These are phyloP conservation scores for Pseudorasbora parva DNA, from an alignment of 2,113 vertebrate genomes.

Conservation along the genomic window DNA sequence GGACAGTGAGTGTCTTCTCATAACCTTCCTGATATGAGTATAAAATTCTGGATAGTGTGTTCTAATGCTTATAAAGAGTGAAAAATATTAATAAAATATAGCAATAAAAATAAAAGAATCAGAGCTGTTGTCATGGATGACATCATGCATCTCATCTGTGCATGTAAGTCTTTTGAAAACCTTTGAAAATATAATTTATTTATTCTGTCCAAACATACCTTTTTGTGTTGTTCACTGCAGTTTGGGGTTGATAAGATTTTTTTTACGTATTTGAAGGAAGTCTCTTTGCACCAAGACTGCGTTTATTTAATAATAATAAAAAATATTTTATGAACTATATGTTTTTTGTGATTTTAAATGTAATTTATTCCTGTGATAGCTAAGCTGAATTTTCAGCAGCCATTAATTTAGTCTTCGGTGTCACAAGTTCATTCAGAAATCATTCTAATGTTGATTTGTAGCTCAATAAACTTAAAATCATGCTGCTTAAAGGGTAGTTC, in stretches of 20 bases:
- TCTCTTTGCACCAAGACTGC: background rate
- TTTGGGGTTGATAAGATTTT: background rate
- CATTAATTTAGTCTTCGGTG: no score
- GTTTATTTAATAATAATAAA: background rate
- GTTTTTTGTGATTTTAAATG: background rate
- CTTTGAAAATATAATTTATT: background rate
- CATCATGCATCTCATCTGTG: background rate
- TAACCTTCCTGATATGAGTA: background rate
- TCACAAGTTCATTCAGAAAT: background rate
- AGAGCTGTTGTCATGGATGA: background rate
- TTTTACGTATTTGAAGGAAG: background rate
- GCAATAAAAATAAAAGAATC: background rate
- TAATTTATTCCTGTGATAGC: background rate
- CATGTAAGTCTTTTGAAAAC: background rate
- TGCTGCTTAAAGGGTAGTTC: no score
- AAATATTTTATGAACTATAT: background rate
- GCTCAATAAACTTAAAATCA: background rate
- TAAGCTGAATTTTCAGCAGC: no score
- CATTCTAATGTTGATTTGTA: background rate
- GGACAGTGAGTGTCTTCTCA: constrained; percentile 84
- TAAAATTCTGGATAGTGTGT: background rate
- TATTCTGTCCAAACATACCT: background rate
- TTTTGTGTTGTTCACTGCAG: background rate
- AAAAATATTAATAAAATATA: background rate
- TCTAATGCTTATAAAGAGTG: background rate